Base-by-base conservation (phyloP, 2,888 invertebrate genomes). In the Dasysyrphus tricinctus region DNA sequence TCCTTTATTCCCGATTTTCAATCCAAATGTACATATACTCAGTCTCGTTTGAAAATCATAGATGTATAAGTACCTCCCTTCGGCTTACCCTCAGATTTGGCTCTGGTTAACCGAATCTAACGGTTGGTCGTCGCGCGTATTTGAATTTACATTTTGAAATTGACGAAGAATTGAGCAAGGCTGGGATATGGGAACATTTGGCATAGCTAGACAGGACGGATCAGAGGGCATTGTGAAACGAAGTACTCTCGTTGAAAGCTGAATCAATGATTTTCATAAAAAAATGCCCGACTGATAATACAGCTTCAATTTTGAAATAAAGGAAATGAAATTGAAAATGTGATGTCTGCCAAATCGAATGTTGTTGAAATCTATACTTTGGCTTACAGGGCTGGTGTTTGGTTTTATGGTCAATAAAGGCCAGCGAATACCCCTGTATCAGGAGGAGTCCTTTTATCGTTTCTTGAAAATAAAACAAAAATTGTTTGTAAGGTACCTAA, bases 71-170 rank as follows among this genome's bases (percentile, higher is more conserved):
- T 42, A 11, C 49, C n/a, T n/a, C n/a, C n/a, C 49, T 12, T 51
- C 14, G 19, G 67, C 42, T 39, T 14, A 44, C 37, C 57, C 37
- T 24, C 7, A 19, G 56, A 44, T 32, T 32, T 32, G 42, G 32
- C 42, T 59, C 34, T 5, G 82, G 82, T 70, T 82, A 82, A 74
- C 85, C 70, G 24, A 69, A 44, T 78, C 82, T 74, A 74, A 78
- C 67, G 49, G 34, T 49, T 9, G 12, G 34, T 69, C 67, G 49
- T 34, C 54, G 61, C 47, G 12, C 49, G 70, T 39, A 70, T 74
- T 56, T 63, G 14, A 44, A 82, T 86, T 86, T 75, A 75, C 70
- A 86, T 86, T 74, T 78, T 59, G 19, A 72, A 47, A 79, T 75
- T 74, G 70, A 74, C 81, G 12, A 42, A 32, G 49, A 44, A 65